A percentile compares a stretch with the other conserved stretches of the same genome.
phyloP scores from a whole-genome alignment of 2,888 invertebrate species.

The Heliconius erato region DNA sequence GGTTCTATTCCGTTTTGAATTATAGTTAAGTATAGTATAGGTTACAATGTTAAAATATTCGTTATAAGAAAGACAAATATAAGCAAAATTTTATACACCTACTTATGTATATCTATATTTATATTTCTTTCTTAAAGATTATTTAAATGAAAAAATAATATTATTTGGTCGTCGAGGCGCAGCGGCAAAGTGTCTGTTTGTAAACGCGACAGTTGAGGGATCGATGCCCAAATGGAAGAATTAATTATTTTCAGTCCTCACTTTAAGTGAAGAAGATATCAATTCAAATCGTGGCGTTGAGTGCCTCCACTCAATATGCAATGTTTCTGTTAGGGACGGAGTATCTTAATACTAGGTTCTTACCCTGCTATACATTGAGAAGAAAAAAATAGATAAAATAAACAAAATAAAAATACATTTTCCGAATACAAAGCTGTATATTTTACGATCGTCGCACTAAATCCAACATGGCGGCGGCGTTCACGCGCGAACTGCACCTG shows the following conservation, averaged over 20 bases:
- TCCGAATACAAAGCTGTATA: slow-evolving; percentile 17
- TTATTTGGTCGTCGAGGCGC: too few species aligned
- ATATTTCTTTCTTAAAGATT: too few species aligned
- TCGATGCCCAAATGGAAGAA: too few species aligned
- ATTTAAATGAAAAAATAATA: too few species aligned
- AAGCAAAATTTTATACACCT: too few species aligned
- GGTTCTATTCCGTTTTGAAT: slow-evolving; percentile 1
- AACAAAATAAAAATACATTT: neutral
- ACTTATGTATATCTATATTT: too few species aligned
- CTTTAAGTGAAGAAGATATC: neutral
- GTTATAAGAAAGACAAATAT: too few species aligned
- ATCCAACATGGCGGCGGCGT: slow-evolving; percentile 30
- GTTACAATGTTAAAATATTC: too few species aligned
- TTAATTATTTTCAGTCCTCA: too few species aligned
- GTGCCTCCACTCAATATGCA: neutral
- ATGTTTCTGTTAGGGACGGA: neutral
- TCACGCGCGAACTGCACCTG: slow-evolving; percentile 53
- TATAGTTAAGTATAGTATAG: neutral
- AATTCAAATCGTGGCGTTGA: neutral
- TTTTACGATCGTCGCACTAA: slow-evolving; percentile 27
- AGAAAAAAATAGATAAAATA: neutral
- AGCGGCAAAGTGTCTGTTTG: too few species aligned
- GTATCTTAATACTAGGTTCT: neutral
- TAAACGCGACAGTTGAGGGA: too few species aligned
- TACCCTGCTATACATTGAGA: neutral